A percentile compares a stretch with the other conserved stretches of the same genome.
These are phyloP conservation scores for Neelides folsomi DNA, from an alignment of 2,888 invertebrate species.

Conservation along the genomic window DNA sequence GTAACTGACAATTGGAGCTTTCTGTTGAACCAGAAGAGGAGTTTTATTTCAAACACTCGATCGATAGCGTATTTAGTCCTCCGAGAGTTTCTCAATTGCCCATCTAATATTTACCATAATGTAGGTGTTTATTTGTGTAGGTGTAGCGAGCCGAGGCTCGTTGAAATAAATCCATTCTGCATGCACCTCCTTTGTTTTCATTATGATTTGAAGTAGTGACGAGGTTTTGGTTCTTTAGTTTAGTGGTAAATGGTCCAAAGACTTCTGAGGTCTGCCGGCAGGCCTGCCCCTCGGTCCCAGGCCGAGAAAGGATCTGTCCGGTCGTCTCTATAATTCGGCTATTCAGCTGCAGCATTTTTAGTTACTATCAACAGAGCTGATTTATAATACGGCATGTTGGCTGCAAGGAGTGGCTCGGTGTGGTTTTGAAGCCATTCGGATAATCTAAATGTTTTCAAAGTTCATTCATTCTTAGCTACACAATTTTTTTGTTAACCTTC, in stretches of 20 bases:
- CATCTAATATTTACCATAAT: too few species aligned
- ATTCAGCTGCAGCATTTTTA: constrained; percentile 30
- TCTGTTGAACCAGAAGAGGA: too few species aligned
- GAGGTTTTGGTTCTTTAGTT: constrained; percentile 1
- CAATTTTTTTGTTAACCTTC: constrained; percentile 23
- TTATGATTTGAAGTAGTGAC: too few species aligned
- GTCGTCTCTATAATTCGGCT: background rate
- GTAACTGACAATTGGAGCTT: background rate
- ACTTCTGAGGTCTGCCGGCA: background rate
- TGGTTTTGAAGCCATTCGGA: constrained; percentile 31
- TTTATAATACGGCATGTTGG: constrained; percentile 34
- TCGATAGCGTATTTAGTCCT: too few species aligned
- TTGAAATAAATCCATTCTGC: too few species aligned
- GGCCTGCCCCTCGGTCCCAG: background rate
- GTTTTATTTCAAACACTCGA: too few species aligned
- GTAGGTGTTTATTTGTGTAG: too few species aligned
- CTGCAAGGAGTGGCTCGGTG: constrained; percentile 27
- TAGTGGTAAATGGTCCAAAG: background rate
- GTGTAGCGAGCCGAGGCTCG: too few species aligned
- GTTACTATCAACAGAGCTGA: constrained; percentile 34
- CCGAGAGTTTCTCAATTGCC: too few species aligned
- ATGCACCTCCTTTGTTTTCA: too few species aligned
- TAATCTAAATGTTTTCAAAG: constrained; percentile 22
- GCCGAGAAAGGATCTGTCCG: too few species aligned
- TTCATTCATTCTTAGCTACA: constrained; percentile 19